Percentiles rank a stretch among this genome's conserved stretches.
Conservation (phyloP, 2,888 invertebrate genomes). For the Chouioia cunea region DNA sequence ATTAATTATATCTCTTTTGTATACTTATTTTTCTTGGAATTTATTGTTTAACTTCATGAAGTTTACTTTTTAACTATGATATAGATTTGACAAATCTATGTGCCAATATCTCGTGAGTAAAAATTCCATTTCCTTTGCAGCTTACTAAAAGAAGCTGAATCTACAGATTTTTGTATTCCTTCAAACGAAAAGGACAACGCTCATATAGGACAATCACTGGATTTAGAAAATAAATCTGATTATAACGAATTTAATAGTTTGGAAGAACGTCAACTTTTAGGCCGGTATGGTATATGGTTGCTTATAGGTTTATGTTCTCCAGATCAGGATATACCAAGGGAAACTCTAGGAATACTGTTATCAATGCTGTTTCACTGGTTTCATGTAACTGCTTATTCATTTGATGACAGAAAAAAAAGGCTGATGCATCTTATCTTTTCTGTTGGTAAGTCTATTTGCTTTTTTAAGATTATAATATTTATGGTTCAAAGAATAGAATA, state of each 20-base stretch:
- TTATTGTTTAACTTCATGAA: no score
- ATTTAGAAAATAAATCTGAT: no score
- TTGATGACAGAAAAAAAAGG: constrained; percentile 81
- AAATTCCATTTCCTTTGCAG: constrained; percentile 57
- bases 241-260: constrained; percentile 67
- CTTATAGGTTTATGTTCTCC: constrained; percentile 93
- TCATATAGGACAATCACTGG: no score
- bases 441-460: constrained; percentile 69
- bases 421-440: constrained; percentile 68
- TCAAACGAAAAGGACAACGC: constrained; percentile 60
- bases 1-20: no score
- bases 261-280: constrained; percentile 90
- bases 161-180: constrained; percentile 70
- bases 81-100: no score
- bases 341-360: constrained; percentile 89
- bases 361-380: constrained; percentile 99
- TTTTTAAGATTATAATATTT: no score
- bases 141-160: constrained; percentile 92
- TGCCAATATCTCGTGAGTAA: constrained; percentile 31
- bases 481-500: no score
- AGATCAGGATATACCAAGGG: constrained; percentile 80
- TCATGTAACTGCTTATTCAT: constrained; percentile 96
- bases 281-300: constrained; percentile 97
- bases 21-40: no score
- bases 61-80: no score